Conservation (phyloP, 2,888 invertebrate genomes). For the Oscheius sp. region DNA sequence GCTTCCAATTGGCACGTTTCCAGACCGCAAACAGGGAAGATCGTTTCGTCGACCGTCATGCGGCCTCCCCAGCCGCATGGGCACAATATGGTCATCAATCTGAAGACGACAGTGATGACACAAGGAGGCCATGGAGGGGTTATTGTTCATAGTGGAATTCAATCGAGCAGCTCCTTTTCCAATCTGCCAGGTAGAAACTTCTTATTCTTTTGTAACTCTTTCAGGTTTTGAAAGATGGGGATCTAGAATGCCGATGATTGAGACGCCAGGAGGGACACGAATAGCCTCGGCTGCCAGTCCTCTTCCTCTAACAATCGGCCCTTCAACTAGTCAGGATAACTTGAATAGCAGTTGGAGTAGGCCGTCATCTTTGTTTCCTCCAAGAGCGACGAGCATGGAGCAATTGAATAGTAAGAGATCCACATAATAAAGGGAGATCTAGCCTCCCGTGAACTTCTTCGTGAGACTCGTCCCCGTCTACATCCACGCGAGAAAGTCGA, state of each 20-base stretch:
- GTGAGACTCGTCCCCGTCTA: background rate
- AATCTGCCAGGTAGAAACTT: background rate
- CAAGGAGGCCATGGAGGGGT: slow-evolving; percentile 51
- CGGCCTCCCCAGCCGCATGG: slow-evolving; percentile 27
- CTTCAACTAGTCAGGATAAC: slow-evolving; percentile 47
- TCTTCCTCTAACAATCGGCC: slow-evolving; percentile 46
- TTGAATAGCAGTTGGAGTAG: slow-evolving; percentile 18
- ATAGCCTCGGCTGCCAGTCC: slow-evolving; percentile 30
- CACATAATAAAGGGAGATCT: background rate
- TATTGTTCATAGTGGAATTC: slow-evolving; percentile 48
- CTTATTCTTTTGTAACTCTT: no score
- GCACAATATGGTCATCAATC: slow-evolving; percentile 53
- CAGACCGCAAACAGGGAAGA: background rate
- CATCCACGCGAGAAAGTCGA: background rate
- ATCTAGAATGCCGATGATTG: slow-evolving; percentile 9
- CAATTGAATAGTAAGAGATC: background rate
- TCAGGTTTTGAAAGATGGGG: background rate
- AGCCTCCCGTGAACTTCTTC: background rate
- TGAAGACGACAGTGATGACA: slow-evolving; percentile 53
- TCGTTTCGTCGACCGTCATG: slow-evolving; percentile 15
- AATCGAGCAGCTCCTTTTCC: slow-evolving; percentile 19
- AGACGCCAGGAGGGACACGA: slow-evolving; percentile 17
- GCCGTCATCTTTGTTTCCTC: background rate
- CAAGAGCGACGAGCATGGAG: background rate
- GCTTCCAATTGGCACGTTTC: background rate